Conservation (phyloP, 2,888 invertebrate genomes). For the Xylocampa areola region DNA sequence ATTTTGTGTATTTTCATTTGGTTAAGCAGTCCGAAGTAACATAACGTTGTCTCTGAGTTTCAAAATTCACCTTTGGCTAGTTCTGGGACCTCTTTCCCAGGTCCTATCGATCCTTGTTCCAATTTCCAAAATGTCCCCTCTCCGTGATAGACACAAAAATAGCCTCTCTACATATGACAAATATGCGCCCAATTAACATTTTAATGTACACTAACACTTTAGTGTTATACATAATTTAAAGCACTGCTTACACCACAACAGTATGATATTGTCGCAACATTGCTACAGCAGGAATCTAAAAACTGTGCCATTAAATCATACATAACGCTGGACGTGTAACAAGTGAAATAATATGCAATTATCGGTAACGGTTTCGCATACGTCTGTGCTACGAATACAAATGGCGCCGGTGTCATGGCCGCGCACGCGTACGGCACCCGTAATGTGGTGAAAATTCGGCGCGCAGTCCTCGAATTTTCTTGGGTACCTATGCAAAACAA, state of each 20-base stretch:
- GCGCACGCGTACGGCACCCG: conserved; percentile 60
- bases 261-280: conserved; percentile 41
- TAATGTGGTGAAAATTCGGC: conserved; percentile 67
- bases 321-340: conserved; percentile 59
- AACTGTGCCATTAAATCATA: conserved; percentile 56
- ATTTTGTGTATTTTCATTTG: too few relatives aligned
- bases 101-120: too few relatives aligned
- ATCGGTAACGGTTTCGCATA: conserved; percentile 57
- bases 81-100: too few relatives aligned
- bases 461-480: conserved; percentile 42
- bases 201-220: too few relatives aligned
- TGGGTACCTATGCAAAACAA: background rate
- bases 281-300: conserved; percentile 35
- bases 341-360: conserved; percentile 71
- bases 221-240: conserved; percentile 1
- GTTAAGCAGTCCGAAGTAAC: too few relatives aligned
- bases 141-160: too few relatives aligned
- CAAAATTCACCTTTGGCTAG: too few relatives aligned
- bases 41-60: too few relatives aligned
- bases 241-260: conserved; percentile 16
- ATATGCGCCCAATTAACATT: too few relatives aligned
- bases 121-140: too few relatives aligned
- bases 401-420: conserved; percentile 72
- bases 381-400: conserved; percentile 66
- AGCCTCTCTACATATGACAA: too few relatives aligned